Evolutionary conservation across 2,888 invertebrate genomes (phyloP).

Genomic region (Gerris lacustris): DNA sequence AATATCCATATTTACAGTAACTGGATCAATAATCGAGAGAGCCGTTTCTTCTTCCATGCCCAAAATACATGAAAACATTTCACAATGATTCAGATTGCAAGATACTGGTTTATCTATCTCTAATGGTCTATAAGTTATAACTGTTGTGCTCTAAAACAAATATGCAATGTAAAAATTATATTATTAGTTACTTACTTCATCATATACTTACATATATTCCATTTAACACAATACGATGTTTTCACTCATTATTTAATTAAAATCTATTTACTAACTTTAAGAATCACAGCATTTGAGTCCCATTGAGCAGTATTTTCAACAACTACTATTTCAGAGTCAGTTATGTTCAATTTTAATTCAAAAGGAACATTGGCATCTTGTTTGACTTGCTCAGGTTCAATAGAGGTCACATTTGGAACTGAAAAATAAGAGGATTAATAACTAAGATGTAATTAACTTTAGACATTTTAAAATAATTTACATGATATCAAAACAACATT

Average conservation of each 20-base stretch:
- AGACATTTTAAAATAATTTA: too few relatives aligned
- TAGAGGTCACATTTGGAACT: not conserved
- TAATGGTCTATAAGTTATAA: conserved; percentile 61
- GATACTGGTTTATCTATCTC: conserved; percentile 63
- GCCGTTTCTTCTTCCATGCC: conserved; percentile 88
- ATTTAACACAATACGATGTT: too few relatives aligned
- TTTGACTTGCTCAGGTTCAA: conserved; percentile 2
- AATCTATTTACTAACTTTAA: conserved; percentile 46
- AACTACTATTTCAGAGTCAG: conserved; percentile 87
- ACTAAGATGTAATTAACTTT: too few relatives aligned
- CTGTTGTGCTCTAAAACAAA: conserved; percentile 63
- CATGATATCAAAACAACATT: too few relatives aligned
- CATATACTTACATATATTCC: too few relatives aligned
- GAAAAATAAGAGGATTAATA: not conserved
- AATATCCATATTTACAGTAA: conserved; percentile 65
- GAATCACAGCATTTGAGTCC: conserved; percentile 88
- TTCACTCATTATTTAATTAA: too few relatives aligned
- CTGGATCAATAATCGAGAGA: conserved; percentile 85
- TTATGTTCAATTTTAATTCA: conserved; percentile 84
- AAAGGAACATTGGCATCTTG: conserved; percentile 38
- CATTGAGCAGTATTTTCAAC: conserved; percentile 78
- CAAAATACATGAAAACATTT: conserved; percentile 83
- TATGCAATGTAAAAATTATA: conserved; percentile 19
- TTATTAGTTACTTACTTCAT: not conserved
- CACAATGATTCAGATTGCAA: conserved; percentile 77